These are phyloP conservation scores for Drosophila gaucha DNA, from an alignment of 2,888 invertebrate species.

Conservation along the genomic window DNA sequence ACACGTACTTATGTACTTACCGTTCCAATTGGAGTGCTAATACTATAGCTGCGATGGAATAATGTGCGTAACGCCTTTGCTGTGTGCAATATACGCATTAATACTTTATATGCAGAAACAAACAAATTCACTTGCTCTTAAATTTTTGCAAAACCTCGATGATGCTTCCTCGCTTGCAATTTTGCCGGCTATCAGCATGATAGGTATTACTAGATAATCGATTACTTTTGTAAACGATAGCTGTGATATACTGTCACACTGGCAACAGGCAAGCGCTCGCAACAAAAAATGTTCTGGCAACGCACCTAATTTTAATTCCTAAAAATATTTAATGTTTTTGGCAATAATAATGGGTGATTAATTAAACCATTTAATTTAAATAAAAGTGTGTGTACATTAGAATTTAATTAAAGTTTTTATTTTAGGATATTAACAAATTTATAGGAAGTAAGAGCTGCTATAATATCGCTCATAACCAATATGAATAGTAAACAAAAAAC, in stretches of 20 bases:
- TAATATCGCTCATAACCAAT: conserved; percentile 14
- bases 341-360: background rate
- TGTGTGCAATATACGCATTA: conserved; percentile 59
- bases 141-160: conserved; percentile 15
- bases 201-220: conserved; percentile 1
- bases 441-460: background rate
- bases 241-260: background rate
- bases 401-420: background rate
- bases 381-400: background rate
- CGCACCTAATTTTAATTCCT: background rate
- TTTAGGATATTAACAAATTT: background rate
- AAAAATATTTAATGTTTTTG: background rate
- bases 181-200: conserved; percentile 42
- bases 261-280: too few species aligned
- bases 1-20: conserved; percentile 36
- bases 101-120: conserved; percentile 9
- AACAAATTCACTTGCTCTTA: background rate
- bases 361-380: too few species aligned
- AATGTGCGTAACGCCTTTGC: conserved; percentile 33
- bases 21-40: conserved; percentile 29
- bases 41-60: conserved; percentile 37
- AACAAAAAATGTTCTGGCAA: background rate
- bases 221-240: conserved; percentile 2
- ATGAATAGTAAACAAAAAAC: background rate
- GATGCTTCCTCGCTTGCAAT: conserved; percentile 32